Percentiles rank a stretch among this genome's conserved stretches.
These are phyloP conservation scores for Gambusia yucatana DNA, from an alignment of 2,797 vertebrate genomes.

Conservation along the genomic window DNA sequence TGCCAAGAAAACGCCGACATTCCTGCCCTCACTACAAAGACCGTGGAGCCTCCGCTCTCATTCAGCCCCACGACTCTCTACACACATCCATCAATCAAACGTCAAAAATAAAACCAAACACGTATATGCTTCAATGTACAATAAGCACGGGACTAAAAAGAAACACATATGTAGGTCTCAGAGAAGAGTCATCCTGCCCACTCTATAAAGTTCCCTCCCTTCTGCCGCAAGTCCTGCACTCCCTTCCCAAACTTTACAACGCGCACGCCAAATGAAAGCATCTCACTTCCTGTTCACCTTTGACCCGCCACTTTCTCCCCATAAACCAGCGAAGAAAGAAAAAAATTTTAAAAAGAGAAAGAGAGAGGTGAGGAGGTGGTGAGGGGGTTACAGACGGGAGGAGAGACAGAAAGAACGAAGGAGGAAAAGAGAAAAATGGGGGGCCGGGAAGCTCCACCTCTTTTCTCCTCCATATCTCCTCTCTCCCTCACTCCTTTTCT, in stretches of 20 bases:
- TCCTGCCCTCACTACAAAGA: slow-evolving; percentile 85
- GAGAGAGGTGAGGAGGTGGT: slow-evolving; percentile 7
- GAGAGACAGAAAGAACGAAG: slow-evolving; percentile 37
- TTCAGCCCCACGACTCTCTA: slow-evolving; percentile 65
- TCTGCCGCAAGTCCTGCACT: slow-evolving; percentile 42
- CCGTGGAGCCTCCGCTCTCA: slow-evolving; percentile 72
- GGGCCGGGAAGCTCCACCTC: slow-evolving; percentile 81
- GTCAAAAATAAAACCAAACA: slow-evolving; percentile 27
- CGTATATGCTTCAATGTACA: slow-evolving; percentile 39
- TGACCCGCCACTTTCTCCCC: slow-evolving; percentile 88
- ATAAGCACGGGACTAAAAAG: slow-evolving; percentile 15
- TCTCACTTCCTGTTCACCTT: slow-evolving; percentile 93
- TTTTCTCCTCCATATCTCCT: slow-evolving; percentile 75
- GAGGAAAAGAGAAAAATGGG: slow-evolving; percentile 66
- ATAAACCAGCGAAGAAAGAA: slow-evolving; percentile 59
- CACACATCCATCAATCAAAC: slow-evolving; percentile 66
- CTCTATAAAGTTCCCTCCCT: slow-evolving; percentile 51
- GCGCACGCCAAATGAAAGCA: slow-evolving; percentile 77
- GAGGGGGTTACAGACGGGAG: slow-evolving; percentile 32
- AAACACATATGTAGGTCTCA: slow-evolving; percentile 20
- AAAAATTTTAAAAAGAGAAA: slow-evolving; percentile 26
- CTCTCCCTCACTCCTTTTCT: slow-evolving; percentile 74
- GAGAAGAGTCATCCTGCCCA: slow-evolving; percentile 36
- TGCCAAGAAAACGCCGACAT: slow-evolving; percentile 87
- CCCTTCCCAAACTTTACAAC: slow-evolving; percentile 60